Evolutionary conservation across 1,140 invertebrate genomes (phyloP).

Genomic region (Philaenus spumarius): DNA sequence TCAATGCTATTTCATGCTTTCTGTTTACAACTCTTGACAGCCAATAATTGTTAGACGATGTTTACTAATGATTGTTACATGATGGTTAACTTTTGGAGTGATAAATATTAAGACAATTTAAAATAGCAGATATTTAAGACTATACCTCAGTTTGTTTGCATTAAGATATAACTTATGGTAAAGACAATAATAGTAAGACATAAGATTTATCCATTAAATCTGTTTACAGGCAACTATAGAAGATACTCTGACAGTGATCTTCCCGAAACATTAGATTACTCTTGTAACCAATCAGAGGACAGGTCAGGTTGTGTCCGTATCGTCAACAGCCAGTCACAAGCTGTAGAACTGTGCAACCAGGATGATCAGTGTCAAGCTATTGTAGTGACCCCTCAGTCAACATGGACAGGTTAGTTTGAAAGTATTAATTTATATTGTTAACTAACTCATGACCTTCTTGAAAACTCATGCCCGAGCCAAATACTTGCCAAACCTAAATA

Average conservation of each 20-base stretch:
- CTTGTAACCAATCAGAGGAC: neutral
- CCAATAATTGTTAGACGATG: no score
- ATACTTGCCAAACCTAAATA: neutral
- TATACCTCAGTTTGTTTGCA: no score
- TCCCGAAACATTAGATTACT: conserved; percentile 1
- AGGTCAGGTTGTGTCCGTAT: neutral
- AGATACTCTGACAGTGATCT: conserved; percentile 1
- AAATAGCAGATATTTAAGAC: no score
- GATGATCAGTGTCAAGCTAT: neutral
- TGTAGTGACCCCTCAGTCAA: neutral
- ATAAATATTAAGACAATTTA: no score
- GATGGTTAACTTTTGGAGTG: no score
- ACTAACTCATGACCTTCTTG: neutral
- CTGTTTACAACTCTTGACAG: no score
- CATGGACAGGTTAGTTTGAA: neutral
- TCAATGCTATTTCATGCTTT: no score
- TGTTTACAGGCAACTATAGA: conserved; percentile 1
- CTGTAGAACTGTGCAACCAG: neutral
- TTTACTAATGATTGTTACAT: no score
- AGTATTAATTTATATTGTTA: neutral
- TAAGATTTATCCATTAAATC: no score
- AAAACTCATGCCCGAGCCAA: neutral
- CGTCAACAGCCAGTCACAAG: neutral
- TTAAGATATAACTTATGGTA: no score
- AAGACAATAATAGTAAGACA: no score